Percentiles rank a stretch among this genome's conserved stretches.
These are phyloP conservation scores for Melipona quadrifasciata DNA, from an alignment of 1,140 invertebrate species.

Conservation along the genomic window DNA sequence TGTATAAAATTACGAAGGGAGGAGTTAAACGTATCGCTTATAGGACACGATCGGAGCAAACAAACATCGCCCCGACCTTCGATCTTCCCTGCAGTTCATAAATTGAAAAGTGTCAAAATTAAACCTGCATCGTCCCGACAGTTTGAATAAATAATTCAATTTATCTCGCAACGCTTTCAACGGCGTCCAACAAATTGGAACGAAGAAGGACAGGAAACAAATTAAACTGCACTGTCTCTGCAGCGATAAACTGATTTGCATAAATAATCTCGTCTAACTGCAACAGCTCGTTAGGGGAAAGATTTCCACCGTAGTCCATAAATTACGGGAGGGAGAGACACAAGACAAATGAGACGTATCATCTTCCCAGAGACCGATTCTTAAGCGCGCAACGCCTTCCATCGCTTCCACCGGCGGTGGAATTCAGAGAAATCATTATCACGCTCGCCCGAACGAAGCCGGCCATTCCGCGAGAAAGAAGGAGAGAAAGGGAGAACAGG, in stretches of 20 bases:
- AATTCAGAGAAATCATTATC: slow-evolving; percentile 2
- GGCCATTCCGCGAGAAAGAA: slow-evolving; percentile 2
- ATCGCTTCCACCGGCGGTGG: not conserved
- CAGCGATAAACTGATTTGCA: not conserved
- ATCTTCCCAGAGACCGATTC: not conserved
- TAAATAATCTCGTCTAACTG: not conserved
- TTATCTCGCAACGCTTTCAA: too few relatives aligned
- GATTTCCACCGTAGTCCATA: too few relatives aligned
- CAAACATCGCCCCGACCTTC: not conserved
- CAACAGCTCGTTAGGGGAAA: not conserved
- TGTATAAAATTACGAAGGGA: not conserved
- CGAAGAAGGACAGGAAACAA: not conserved
- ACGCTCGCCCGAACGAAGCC: not conserved
- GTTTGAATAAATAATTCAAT: too few relatives aligned
- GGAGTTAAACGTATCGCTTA: not conserved
- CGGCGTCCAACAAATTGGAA: too few relatives aligned
- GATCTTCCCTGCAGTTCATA: not conserved
- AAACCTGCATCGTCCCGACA: too few relatives aligned
- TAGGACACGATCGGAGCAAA: not conserved
- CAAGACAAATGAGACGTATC: slow-evolving; percentile 1
- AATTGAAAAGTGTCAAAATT: not conserved
- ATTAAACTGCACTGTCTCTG: not conserved
- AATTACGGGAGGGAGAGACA: not conserved
- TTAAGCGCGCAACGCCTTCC: not conserved
- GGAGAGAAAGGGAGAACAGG: not conserved